Conservation (phyloP, 2,888 invertebrate species). For the Melinopterus prodromus region DNA sequence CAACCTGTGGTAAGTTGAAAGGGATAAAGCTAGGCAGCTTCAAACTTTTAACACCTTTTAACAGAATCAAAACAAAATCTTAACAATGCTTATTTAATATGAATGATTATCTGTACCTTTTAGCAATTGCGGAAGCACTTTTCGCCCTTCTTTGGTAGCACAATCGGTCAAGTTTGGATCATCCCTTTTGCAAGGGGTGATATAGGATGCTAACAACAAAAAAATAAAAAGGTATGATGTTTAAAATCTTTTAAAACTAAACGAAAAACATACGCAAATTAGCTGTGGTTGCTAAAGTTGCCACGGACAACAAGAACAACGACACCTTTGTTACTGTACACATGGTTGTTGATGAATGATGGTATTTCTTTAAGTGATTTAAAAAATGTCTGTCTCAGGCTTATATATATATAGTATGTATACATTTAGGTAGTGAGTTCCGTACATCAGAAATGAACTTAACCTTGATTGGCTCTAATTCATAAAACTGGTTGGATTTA, state of each 20-base stretch:
- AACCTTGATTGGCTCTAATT: background rate
- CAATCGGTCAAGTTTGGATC: constrained; percentile 51
- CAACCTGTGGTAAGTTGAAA: constrained; percentile 46
- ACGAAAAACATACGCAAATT: constrained; percentile 36
- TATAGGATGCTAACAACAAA: constrained; percentile 49
- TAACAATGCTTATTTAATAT: constrained; percentile 28
- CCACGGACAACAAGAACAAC: constrained; percentile 18
- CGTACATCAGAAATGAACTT: background rate
- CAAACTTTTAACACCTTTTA: constrained; percentile 51
- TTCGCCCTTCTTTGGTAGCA: constrained; percentile 46
- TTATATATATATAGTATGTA: background rate
- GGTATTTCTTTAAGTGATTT: background rate
- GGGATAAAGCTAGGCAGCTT: constrained; percentile 51
- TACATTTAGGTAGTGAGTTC: background rate
- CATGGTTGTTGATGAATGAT: background rate
- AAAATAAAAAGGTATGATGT: background rate
- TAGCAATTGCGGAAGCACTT: constrained; percentile 46
- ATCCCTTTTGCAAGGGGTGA: constrained; percentile 48
- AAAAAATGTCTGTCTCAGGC: background rate
- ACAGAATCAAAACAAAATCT: background rate
- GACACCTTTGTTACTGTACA: background rate
- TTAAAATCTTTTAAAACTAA: constrained; percentile 9
- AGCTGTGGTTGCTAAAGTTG: constrained; percentile 22
- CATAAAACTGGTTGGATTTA: background rate
- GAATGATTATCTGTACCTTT: constrained; percentile 45